A percentile compares a stretch with the other conserved stretches of the same genome.
These are phyloP conservation scores for Eremophila alpestris DNA, from an alignment of 2,797 vertebrate genomes.

Conservation along the genomic window DNA sequence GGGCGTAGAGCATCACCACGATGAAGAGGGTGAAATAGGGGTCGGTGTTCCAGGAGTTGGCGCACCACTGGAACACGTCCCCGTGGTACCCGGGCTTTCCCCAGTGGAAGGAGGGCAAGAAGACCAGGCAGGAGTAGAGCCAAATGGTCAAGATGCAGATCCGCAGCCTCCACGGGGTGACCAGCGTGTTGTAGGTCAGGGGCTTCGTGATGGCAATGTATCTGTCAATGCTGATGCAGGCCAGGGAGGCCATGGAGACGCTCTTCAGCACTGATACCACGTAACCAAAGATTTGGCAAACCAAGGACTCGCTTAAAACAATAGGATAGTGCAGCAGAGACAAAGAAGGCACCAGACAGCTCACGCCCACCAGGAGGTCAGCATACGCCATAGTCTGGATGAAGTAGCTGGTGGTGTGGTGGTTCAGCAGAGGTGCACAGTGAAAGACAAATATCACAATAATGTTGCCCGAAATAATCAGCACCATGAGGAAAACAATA, in stretches of 20 bases:
- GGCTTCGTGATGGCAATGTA: conserved; percentile 95
- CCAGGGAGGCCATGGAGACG: conserved; percentile 94
- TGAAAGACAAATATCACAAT: conserved; percentile 98
- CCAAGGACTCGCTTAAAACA: conserved; percentile 86
- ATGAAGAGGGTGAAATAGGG: conserved; percentile 94
- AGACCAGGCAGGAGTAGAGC: conserved; percentile 93
- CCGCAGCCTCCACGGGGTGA: conserved; percentile 93
- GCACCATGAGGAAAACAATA: conserved; percentile 91
- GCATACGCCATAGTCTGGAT: conserved; percentile 99
- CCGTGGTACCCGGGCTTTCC: conserved; percentile 99
- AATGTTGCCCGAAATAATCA: conserved; percentile 95
- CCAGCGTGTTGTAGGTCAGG: conserved; percentile 89
- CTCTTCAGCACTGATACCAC: conserved; percentile 96
- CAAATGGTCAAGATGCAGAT: conserved; percentile 91
- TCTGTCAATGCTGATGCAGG: conserved; percentile 95
- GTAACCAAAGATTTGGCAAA: conserved; percentile 94
- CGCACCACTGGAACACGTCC: conserved; percentile 93
- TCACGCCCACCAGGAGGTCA: conserved; percentile 94
- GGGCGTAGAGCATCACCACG: conserved; percentile 91
- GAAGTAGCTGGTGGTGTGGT: conserved; percentile 97
- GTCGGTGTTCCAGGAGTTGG: conserved; percentile 86
- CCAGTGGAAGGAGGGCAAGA: conserved; percentile 95
- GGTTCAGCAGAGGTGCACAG: conserved; percentile 95
- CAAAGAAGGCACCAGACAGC: conserved; percentile 94
- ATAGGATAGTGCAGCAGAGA: conserved; percentile 89